These are phyloP conservation scores for Clepsis dumicolana DNA, from an alignment of 2,888 invertebrate species.

Conservation along the genomic window DNA sequence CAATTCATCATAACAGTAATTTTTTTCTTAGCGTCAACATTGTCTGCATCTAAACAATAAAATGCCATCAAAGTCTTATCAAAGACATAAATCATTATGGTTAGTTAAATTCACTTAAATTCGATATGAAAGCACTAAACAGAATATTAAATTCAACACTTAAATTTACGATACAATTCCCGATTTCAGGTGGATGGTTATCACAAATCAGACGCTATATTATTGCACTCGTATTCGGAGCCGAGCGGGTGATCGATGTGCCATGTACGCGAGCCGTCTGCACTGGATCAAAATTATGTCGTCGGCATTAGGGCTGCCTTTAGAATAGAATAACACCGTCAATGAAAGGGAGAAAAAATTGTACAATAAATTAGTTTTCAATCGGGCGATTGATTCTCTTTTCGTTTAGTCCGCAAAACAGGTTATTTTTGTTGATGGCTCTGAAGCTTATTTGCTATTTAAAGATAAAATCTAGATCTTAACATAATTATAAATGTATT, in stretches of 20 bases:
- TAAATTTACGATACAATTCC: not conserved
- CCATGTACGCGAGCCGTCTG: slow-evolving; percentile 57
- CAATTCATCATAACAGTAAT: too few species aligned
- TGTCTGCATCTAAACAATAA: not conserved
- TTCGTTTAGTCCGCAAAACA: too few species aligned
- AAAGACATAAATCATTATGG: not conserved
- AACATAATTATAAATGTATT: too few species aligned
- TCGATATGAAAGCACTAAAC: not conserved
- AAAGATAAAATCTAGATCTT: too few species aligned
- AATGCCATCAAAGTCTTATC: not conserved
- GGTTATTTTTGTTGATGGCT: too few species aligned
- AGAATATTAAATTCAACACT: not conserved
- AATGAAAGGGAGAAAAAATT: not conserved
- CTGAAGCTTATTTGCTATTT: too few species aligned
- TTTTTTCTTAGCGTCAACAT: too few species aligned
- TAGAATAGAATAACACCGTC: not conserved
- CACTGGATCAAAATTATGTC: slow-evolving; percentile 56
- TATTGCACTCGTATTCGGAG: slow-evolving; percentile 9
- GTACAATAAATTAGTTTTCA: too few species aligned
- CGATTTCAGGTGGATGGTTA: not conserved
- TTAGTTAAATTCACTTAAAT: not conserved
- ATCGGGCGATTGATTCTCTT: too few species aligned
- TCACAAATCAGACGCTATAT: not conserved
- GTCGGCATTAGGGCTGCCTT: slow-evolving; percentile 42
- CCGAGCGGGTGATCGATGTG: slow-evolving; percentile 60